These are phyloP conservation scores for Oceanodroma tethys DNA, from an alignment of 2,113 vertebrate genomes.

Conservation along the genomic window DNA sequence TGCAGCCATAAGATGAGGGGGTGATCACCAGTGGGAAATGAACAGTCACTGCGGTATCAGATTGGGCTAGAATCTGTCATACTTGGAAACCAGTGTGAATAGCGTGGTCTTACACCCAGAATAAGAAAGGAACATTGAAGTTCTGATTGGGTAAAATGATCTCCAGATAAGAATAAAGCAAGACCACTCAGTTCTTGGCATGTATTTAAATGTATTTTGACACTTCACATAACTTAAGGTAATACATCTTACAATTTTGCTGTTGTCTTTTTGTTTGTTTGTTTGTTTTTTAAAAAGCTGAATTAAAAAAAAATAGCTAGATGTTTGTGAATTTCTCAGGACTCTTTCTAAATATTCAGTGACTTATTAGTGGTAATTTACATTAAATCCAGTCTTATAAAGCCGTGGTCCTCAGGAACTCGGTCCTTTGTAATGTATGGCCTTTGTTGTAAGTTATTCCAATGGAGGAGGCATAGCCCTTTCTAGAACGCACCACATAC, in stretches of 20 bases:
- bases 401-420: background rate
- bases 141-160: background rate
- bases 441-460: background rate
- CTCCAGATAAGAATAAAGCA: background rate
- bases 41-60: background rate
- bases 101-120: background rate
- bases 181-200: background rate
- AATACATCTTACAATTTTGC: background rate
- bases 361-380: background rate
- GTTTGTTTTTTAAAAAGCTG: background rate
- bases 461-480: background rate
- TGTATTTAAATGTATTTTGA: background rate
- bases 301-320: background rate
- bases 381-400: background rate
- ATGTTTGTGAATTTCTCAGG: background rate
- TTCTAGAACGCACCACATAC: background rate
- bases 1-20: background rate
- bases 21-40: background rate
- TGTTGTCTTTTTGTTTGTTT: background rate
- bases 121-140: background rate
- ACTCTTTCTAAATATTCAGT: background rate
- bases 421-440: background rate
- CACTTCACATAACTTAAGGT: background rate
- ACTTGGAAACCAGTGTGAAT: background rate
- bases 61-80: conserved; percentile 19